A percentile compares a stretch with the other conserved stretches of the same genome.
Conservation (phyloP, 2,113 vertebrate species). For the Arvicanthis niloticus region DNA sequence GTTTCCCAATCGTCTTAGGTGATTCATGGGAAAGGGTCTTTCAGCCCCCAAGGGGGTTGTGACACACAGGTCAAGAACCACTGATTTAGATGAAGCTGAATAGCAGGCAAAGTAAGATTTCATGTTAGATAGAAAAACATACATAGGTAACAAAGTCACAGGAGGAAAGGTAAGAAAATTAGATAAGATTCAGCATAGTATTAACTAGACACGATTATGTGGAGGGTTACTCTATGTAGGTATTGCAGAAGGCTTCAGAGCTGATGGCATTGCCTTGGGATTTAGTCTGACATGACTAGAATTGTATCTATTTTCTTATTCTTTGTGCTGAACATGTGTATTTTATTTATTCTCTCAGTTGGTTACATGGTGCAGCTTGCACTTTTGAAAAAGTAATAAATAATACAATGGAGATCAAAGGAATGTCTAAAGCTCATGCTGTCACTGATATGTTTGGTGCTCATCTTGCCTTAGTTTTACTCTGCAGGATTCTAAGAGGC, state of each 20-base stretch:
- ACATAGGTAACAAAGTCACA: neutral
- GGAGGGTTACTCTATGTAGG: neutral
- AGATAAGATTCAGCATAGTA: neutral
- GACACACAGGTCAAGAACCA: neutral
- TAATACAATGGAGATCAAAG: neutral
- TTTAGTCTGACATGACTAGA: neutral
- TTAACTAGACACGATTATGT: neutral
- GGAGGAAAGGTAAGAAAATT: neutral
- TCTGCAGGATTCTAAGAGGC: neutral
- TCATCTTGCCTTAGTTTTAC: neutral
- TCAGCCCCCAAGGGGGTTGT: neutral
- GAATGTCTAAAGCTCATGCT: neutral
- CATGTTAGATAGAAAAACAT: neutral
- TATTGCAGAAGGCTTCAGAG: neutral
- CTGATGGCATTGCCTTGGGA: neutral
- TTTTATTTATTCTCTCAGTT: neutral
- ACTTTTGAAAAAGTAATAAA: neutral
- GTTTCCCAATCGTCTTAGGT: neutral
- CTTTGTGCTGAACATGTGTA: neutral
- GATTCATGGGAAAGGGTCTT: neutral
- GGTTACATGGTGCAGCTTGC: neutral
- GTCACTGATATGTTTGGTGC: neutral
- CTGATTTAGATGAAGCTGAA: neutral
- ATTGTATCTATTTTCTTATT: neutral
- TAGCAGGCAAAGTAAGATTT: constrained; percentile 42